Evolutionary conservation across 2,113 vertebrate species (phyloP).

Genomic region (Pluvianellus socialis): DNA sequence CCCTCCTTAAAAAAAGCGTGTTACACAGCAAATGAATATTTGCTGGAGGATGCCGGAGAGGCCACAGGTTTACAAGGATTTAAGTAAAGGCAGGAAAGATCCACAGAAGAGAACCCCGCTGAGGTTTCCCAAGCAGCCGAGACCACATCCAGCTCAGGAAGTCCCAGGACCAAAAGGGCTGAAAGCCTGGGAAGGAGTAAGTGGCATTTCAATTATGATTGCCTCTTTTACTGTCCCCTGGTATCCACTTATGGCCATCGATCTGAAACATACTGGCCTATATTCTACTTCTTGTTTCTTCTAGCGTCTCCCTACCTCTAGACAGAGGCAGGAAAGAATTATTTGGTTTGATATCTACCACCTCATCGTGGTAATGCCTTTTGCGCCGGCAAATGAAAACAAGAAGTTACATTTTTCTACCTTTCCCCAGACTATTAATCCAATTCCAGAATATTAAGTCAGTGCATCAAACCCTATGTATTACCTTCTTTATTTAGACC

Average conservation of each 20-base stretch:
- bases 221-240: conserved; percentile 18
- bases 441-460: background rate
- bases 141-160: background rate
- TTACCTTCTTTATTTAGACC: background rate
- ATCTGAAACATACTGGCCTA: background rate
- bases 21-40: background rate
- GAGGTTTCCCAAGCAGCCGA: background rate
- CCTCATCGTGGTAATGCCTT: background rate
- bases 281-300: background rate
- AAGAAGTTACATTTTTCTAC: background rate
- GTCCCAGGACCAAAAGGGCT: background rate
- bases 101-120: background rate
- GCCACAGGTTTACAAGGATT: background rate
- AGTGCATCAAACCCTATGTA: background rate
- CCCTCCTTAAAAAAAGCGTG: background rate
- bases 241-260: background rate
- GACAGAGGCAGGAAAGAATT: background rate
- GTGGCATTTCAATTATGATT: background rate
- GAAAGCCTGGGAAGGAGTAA: background rate
- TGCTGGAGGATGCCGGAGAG: background rate
- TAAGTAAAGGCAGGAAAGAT: background rate
- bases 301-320: background rate
- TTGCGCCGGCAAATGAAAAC: background rate
- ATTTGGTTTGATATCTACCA: background rate
- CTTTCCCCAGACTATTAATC: background rate